A percentile compares a stretch with the other conserved stretches of the same genome.
These are phyloP conservation scores for Rutilus rutilus DNA, from an alignment of 2,113 vertebrate genomes.

Conservation along the genomic window DNA sequence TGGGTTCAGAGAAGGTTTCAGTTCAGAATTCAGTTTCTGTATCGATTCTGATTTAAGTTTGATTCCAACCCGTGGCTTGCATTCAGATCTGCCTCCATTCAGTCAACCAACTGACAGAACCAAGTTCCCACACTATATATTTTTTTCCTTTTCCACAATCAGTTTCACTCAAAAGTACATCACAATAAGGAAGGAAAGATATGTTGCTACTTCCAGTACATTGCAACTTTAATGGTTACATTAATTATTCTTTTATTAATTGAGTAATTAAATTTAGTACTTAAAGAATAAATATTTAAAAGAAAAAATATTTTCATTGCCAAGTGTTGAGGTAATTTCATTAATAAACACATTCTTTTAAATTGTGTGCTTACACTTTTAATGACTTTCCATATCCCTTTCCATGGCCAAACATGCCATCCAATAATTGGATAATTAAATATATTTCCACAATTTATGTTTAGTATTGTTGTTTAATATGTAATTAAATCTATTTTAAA, in stretches of 20 bases:
- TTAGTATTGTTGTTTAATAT: not conserved
- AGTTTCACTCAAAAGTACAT: not conserved
- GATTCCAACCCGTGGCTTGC: not conserved
- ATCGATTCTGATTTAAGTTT: not conserved
- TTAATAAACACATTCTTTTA: not conserved
- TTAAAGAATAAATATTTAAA: not conserved
- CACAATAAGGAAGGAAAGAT: not conserved
- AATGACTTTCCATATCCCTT: not conserved
- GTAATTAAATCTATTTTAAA: not conserved
- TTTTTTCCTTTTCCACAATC: not conserved
- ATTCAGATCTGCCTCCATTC: not conserved
- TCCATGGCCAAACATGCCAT: not conserved
- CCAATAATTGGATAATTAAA: not conserved
- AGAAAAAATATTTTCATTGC: not conserved
- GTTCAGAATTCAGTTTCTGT: not conserved
- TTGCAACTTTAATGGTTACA: not conserved
- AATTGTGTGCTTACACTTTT: not conserved
- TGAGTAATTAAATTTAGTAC: not conserved
- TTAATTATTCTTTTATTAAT: not conserved
- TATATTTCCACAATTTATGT: too few relatives aligned
- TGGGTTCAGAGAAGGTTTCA: conserved; percentile 48
- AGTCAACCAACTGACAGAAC: not conserved
- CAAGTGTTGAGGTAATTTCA: not conserved
- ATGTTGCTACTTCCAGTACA: not conserved
- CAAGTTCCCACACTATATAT: not conserved